A percentile compares a stretch with the other conserved stretches of the same genome.
These are phyloP conservation scores for Temnothorax ravouxi DNA, from an alignment of 2,888 invertebrate species.

Conservation along the genomic window DNA sequence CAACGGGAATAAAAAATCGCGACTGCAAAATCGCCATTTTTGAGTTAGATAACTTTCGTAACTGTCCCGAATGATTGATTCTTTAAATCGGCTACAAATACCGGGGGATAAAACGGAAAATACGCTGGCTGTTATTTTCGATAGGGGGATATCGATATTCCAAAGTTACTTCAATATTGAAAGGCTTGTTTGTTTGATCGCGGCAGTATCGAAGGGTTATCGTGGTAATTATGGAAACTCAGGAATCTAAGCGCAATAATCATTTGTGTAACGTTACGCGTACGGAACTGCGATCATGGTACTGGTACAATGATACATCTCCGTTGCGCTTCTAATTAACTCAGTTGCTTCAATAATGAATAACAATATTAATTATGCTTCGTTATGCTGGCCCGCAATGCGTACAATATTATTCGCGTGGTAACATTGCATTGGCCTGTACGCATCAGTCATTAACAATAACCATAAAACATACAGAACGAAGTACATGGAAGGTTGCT, in stretches of 20 bases:
- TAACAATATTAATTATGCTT: slow-evolving; percentile 19
- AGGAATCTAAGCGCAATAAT: not conserved
- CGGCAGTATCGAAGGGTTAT: not conserved
- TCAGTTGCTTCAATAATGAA: slow-evolving; percentile 25
- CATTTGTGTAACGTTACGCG: not conserved
- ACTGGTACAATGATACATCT: not conserved
- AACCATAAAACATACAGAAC: not conserved
- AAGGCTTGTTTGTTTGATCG: not conserved
- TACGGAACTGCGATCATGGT: not conserved
- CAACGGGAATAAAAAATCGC: slow-evolving; percentile 26
- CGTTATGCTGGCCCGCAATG: not conserved
- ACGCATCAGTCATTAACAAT: not conserved
- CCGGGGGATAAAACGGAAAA: not conserved
- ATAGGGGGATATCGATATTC: not conserved
- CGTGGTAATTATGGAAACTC: slow-evolving; percentile 6
- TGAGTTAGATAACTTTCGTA: slow-evolving; percentile 19
- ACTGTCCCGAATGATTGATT: slow-evolving; percentile 35
- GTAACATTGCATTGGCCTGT: not conserved
- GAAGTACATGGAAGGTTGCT: not conserved
- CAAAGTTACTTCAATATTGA: not conserved
- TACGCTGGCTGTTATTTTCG: not conserved
- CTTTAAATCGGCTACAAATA: slow-evolving; percentile 18
- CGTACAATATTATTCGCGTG: not conserved
- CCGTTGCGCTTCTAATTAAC: slow-evolving; percentile 33
- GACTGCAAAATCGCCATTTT: slow-evolving; percentile 25